Conservation (phyloP, 2,797 vertebrate genomes). For the Phataginus tetradactyla region DNA sequence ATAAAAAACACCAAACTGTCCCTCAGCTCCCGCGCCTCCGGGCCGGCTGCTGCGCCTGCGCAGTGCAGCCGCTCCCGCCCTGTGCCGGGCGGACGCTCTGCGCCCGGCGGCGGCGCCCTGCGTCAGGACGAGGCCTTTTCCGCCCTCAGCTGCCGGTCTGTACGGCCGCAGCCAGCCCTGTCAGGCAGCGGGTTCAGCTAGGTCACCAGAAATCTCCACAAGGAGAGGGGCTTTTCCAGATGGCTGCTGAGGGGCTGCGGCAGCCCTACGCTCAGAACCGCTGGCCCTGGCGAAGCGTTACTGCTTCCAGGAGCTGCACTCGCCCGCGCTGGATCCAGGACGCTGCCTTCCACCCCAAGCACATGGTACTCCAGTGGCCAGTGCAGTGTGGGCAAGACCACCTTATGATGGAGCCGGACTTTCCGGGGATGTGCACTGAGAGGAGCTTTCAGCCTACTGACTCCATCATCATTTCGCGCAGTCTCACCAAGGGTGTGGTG, state of each 20-base stretch:
- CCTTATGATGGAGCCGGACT: conserved; percentile 94
- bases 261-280: conserved; percentile 91
- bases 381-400: conserved; percentile 93
- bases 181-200: conserved; percentile 89
- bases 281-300: conserved; percentile 93
- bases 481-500: conserved; percentile 89
- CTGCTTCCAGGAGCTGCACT: conserved; percentile 94
- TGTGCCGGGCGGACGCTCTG: not conserved
- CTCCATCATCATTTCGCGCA: conserved; percentile 93
- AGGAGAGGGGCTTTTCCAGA: conserved; percentile 93
- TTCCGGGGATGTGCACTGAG: conserved; percentile 93
- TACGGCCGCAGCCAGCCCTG: not conserved
- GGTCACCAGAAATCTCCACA: conserved; percentile 87
- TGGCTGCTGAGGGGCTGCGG: conserved; percentile 91
- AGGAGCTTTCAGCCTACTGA: conserved; percentile 91
- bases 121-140: not conserved
- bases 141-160: not conserved
- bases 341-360: conserved; percentile 94
- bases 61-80: conserved; percentile 39
- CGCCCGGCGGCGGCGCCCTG: no score
- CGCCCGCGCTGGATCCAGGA: conserved; percentile 90
- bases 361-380: conserved; percentile 92
- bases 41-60: not conserved
- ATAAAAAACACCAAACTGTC: not conserved
- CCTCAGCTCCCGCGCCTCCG: rapidly evolving